Base-by-base conservation (phyloP, 2,888 invertebrate species). In the Luperina nickerlii region DNA sequence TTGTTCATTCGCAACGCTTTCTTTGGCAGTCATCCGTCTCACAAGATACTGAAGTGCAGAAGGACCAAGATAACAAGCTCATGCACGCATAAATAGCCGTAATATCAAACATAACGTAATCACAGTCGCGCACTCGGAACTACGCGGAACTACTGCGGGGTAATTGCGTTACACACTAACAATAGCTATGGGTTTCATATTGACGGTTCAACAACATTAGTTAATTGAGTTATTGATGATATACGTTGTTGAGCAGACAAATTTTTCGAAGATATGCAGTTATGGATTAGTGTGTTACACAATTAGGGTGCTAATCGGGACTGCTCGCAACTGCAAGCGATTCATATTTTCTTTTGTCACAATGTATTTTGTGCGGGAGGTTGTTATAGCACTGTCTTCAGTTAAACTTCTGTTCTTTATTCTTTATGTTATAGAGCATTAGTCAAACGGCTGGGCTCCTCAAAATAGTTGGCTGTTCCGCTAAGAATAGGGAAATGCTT, bases 1-100 rank as follows among this genome's bases (percentile, higher is more conserved):
- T 91, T 90, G 89, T 90, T 84, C 82, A 78, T 82, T 88, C 88
- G 87, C 84, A 76, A 68, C 62, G 88, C 82, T 85, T 78, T 80
- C 74, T 74, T 89, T 78, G 79, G 84, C 81, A 83, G 51, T 57
- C 45, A 75, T 60, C 42, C 48, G 77, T n/a, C 45, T 63, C 78
- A 69, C 24, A 60, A 67, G 42, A 76, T 60, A 60, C 32, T 32
- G 51, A 51, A 38, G 57, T 45, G 18, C 78, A 75, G 81, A 71
- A 81, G 74, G 9, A 68, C 45, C 68, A 38, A 63, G 27, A 63
- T 78, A 73, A 79, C 42, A 45, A 78, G 32, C 73, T 69, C 68
- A 24, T 69, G 72, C 32, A 68, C 60, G 62, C 27, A 27, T 24
- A 3, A 18, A 45, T 20, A 1, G 9, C 3, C 38, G 11, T 15